Base-by-base conservation (phyloP, 1,140 invertebrate genomes). In the Gryllus bimaculatus region DNA sequence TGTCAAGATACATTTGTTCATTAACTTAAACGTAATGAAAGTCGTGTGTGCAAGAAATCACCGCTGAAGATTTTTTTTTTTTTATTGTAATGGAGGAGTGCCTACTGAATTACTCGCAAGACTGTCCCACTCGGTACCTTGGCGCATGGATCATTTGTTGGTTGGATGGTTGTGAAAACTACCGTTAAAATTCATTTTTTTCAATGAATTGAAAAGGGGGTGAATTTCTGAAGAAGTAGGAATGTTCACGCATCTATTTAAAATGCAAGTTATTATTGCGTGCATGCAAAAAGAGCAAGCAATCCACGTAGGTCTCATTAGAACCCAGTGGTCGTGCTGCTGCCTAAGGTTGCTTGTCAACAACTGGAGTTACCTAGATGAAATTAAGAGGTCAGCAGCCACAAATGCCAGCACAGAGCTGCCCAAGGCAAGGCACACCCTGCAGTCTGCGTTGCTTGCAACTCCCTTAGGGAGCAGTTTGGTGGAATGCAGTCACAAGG, bases 71-170 rank as follows among this genome's bases (percentile, higher is more conserved):
- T 66, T 66, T 66, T 66, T 18, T 66, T 18, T 66, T 39, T 2
- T 2, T 39, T 49, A 48, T 77, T 47, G 48, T 77, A 77, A 20
- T 48, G 47, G 20, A 54, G 47, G 47, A 48, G 76, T 77, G 76
- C 76, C 76, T 77, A 54, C 48, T 77, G 39, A 54, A n/a, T 48
- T 20, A 48, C 48, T 48, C 2, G 48, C 8, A 10, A 77, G 47
- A 77, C 18, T 77, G 20, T 77, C 48, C n/a, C 18, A 8, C 48
- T 47, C 48, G 76, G 39, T 77, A 77, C 76, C 76, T 77, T 54
- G 76, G 76, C 76, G 76, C 76, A 77, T 48, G 21, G 76, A 77
- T 47, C 76, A 26, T 77, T 77, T 20, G 47, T 77, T 54, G 76
- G 76, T 77, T 48, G 76, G 76, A 77, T 47, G 47, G 47, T 48